Evolutionary conservation across 2,797 vertebrate species (phyloP), one percentile per base, ranked within the genome.

Genomic region (Urosaurus nigricauda): DNA sequence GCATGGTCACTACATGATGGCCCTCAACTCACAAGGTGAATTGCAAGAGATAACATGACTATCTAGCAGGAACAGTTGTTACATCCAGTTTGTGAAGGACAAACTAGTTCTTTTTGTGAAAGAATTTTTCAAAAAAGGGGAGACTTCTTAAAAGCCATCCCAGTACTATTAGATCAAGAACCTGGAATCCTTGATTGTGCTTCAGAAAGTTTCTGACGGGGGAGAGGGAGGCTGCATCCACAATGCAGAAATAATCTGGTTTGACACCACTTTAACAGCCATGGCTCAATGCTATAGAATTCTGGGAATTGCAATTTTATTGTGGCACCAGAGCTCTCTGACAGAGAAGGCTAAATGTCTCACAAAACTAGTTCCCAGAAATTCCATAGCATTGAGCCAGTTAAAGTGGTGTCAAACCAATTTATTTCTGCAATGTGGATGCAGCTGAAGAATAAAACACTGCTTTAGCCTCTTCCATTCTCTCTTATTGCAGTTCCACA

Each of bases 31-130:
- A 74, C 40, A 60, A 2, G 35, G 19, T 73, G 65, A 74, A 63
- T 87, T 74, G 53, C 63, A 83, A 83, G 26, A 75, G 40, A 83
- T 70, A 74, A 75, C 60, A n/a, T 63, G 68, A 53, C 29, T 37
- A 11, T 17, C 14, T 2, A 29, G 21, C 58, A 74, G 68, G 37
- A 87, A 60, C 16, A 81, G 5, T 53, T 63, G 73, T 60, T 83
- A 37, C 43, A 29, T 47, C 71, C 29, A 83, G 58, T 16, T 65
- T 87, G 60, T 29, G 12, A n/a, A n/a, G n/a, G n/a, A n/a, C n/a
- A n/a, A n/a, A n/a, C n/a, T n/a, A n/a, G n/a, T n/a, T n/a, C n/a
- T n/a, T n/a, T n/a, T n/a, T n/a, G n/a, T n/a, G n/a, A n/a, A n/a
- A 60, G 47, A 13, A 74, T 5, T 11, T 82, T 11, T 16, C 35